A percentile compares a stretch with the other conserved stretches of the same genome.
Conservation (phyloP, 2,797 vertebrate genomes). For the Sebastes goodei region DNA sequence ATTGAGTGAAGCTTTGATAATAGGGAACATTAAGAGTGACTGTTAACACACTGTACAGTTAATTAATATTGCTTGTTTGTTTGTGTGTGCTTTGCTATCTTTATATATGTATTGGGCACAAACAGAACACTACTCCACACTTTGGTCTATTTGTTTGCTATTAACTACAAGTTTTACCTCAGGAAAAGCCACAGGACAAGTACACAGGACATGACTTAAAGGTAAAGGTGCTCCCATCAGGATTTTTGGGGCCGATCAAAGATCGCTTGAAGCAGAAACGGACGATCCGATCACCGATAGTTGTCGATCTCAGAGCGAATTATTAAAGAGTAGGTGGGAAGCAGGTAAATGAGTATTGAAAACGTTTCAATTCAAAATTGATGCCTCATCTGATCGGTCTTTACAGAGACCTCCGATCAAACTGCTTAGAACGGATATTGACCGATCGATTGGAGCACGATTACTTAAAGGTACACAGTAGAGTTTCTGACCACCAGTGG, state of each 20-base stretch:
- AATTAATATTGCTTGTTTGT: neutral
- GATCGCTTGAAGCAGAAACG: accelerated
- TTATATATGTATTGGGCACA: neutral
- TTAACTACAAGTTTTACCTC: neutral
- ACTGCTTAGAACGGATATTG: too few species aligned
- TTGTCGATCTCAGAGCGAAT: too few species aligned
- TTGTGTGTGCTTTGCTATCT: neutral
- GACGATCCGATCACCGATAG: too few species aligned
- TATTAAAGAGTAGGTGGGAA: too few species aligned
- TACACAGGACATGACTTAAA: neutral
- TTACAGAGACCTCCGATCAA: too few species aligned
- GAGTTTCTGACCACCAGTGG: neutral
- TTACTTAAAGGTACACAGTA: too few species aligned
- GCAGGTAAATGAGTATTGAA: too few species aligned
- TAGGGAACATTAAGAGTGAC: neutral
- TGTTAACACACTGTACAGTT: neutral
- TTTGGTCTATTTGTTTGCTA: neutral
- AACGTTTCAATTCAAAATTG: too few species aligned
- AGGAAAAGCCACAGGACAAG: too few species aligned
- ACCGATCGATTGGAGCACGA: too few species aligned
- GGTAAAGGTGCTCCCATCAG: neutral
- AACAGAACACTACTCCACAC: neutral
- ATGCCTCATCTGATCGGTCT: too few species aligned
- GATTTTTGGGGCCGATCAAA: too few species aligned
- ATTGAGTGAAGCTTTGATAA: neutral